A percentile compares a stretch with the other conserved stretches of the same genome.
Conservation (phyloP, 1,140 invertebrate genomes). For the Drosophila repletoides region DNA sequence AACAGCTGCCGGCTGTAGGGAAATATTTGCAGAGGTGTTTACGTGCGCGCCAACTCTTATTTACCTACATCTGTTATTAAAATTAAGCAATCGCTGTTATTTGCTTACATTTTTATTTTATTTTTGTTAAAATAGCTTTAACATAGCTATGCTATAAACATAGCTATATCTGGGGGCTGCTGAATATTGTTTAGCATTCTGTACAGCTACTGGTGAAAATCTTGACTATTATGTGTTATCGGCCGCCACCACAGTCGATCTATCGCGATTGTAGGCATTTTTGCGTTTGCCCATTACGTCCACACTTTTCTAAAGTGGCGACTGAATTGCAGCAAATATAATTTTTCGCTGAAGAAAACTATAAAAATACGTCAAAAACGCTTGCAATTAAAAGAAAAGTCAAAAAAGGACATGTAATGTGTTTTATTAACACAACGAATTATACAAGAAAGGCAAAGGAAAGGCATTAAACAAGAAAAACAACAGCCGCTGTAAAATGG, state of each 20-base stretch:
- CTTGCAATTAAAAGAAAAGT: background rate
- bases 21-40: background rate
- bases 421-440: background rate
- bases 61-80: no score
- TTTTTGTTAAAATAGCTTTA: no score
- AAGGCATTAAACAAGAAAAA: no score
- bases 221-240: no score
- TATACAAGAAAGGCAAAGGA: background rate
- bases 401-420: background rate
- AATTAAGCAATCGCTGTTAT: background rate
- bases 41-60: background rate
- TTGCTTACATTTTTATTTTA: background rate
- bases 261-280: background rate
- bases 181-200: no score
- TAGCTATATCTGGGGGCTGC: no score
- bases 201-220: no score
- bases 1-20: background rate
- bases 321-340: background rate
- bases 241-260: background rate
- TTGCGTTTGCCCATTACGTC: background rate
- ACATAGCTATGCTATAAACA: no score
- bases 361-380: background rate
- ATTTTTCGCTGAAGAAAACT: background rate
- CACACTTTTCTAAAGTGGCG: constrained; percentile 2
- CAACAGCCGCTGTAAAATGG: constrained; percentile 30